A percentile compares a stretch with the other conserved stretches of the same genome.
Evolutionary conservation across 2,113 vertebrate genomes (phyloP).

Genomic region (Aleadryas rufinucha): DNA sequence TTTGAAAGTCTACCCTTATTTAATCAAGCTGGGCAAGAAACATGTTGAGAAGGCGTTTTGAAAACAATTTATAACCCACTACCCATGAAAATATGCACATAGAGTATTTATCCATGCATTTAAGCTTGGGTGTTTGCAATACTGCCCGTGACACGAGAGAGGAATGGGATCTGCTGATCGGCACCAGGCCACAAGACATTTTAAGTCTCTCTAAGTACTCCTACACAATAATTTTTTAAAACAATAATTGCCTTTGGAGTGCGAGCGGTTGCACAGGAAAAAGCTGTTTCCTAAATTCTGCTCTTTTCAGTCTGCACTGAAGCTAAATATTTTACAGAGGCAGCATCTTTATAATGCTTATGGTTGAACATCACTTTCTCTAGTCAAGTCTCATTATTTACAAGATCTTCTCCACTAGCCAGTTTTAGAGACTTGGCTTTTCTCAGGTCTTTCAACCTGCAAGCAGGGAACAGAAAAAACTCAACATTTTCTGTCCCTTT

Average conservation of each 20-base stretch:
- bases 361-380: background rate
- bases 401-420: background rate
- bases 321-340: background rate
- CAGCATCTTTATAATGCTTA: background rate
- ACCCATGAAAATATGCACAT: background rate
- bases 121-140: background rate
- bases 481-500: rapidly evolving
- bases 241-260: background rate
- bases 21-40: background rate
- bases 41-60: background rate
- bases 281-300: background rate
- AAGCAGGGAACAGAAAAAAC: rapidly evolving
- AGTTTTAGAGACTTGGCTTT: background rate
- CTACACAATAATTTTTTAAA: background rate
- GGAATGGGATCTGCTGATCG: background rate
- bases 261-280: background rate
- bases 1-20: background rate
- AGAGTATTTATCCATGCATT: background rate
- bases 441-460: background rate
- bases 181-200: background rate
- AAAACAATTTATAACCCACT: background rate
- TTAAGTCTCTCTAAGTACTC: background rate
- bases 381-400: background rate
- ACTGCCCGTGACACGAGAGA: rapidly evolving
- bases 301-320: background rate